Evolutionary conservation across 2,797 vertebrate genomes (phyloP), one percentile per base, ranked within the genome.

Genomic region (Hafferia zeledoni): DNA sequence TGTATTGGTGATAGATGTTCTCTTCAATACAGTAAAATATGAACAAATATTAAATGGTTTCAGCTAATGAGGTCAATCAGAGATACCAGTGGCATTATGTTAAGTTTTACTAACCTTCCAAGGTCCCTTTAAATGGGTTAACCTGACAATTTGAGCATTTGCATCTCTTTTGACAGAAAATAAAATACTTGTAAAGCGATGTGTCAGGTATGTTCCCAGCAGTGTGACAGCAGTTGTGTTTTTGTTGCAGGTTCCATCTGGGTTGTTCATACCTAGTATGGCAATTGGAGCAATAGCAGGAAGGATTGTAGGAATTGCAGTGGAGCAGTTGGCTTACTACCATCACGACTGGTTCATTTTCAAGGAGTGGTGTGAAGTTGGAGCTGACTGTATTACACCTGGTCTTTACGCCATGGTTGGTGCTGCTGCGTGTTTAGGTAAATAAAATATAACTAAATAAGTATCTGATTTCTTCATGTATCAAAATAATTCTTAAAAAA

Each of bases 321-420:
- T 99, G 97, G 99, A 99, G 95, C 99, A 99, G 97, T 98, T 99
- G 84, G 99, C 99, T 2, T 99, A 99, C 80, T 99, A 99, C 93
- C 99, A 99, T 97, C 99, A 99, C 2, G 99, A 99, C 97, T 99
- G 99, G 99, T 99, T 99, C 95, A 98, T 99, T 96, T 99, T 99
- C 87, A 99, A 98, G 96, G 98, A 99, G 96, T 99, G 99, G 99
- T 99, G 99, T 68, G 99, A 99, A 97, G 99, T 99, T 39, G 99
- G 99, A n/a, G 99, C 99, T 0, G 99, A 99, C 95, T 99, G 99
- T 97, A 99, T 99, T 97, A 99, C 99, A 3, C 99, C 99, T 1
- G 99, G 99, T 24, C 99, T 99, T 20, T 99, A 99, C 27, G 99
- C 99, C 91, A 99, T 99, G 99, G 99, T 99, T 93, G 99, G 99